phyloP scores from a whole-genome alignment of 1,140 invertebrate genomes.

The Rhynchophorus ferrugineus region DNA sequence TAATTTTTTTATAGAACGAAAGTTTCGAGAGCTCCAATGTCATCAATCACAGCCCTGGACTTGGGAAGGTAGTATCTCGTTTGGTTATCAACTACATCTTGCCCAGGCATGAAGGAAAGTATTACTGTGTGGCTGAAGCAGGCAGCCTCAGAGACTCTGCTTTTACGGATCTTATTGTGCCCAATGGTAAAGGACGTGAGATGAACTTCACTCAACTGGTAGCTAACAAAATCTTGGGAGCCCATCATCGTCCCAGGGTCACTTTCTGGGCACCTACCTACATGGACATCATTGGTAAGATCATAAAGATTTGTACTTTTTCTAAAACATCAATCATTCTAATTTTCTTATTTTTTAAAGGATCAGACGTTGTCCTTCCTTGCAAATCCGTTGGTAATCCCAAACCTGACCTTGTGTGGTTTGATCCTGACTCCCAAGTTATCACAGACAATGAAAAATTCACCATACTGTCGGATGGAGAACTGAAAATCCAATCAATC shows the following conservation, averaged over 20 bases:
- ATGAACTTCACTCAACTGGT: constrained; percentile 36
- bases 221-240: constrained; percentile 37
- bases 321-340: background rate
- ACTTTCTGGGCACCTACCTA: constrained; percentile 46
- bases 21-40: constrained; percentile 45
- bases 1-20: constrained; percentile 31
- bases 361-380: constrained; percentile 57
- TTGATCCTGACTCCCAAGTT: constrained; percentile 48
- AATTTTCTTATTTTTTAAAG: constrained; percentile 33
- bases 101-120: constrained; percentile 52
- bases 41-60: constrained; percentile 41
- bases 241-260: constrained; percentile 47
- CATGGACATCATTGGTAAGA: constrained; percentile 45
- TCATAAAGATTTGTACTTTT: background rate
- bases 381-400: constrained; percentile 62
- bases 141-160: constrained; percentile 49
- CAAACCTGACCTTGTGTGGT: constrained; percentile 58
- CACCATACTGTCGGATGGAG: constrained; percentile 56
- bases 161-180: constrained; percentile 46
- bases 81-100: constrained; percentile 56
- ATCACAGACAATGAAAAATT: constrained; percentile 49
- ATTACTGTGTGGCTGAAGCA: constrained; percentile 65
- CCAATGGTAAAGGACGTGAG: constrained; percentile 25
- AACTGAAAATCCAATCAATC: constrained; percentile 60
- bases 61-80: constrained; percentile 56